Evolutionary conservation across 2,113 vertebrate species (phyloP), one percentile per base, ranked within the genome.

Genomic region (Chamaetylas fuelleborni): DNA sequence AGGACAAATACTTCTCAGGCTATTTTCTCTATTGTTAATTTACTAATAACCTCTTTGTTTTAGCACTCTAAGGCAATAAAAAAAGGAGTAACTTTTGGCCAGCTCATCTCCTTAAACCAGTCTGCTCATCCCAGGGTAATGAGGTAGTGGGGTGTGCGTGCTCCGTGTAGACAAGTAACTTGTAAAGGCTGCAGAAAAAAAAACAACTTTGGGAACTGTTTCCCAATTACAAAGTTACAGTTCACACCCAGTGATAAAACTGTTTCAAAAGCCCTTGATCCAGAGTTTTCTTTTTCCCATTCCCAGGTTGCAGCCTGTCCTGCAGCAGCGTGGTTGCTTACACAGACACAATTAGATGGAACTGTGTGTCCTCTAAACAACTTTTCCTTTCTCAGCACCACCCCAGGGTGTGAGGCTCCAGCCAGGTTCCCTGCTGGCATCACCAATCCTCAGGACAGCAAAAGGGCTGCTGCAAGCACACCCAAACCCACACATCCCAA

Each of bases 381-480:
- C 36, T 17, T 9, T 26, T 31, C 79, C 67, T 57, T 33, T 36
- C 58, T 28, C 91, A 82, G 76, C 53, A 38, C 14, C 62, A 73
- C 42, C 8, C 19, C 70, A 20, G 56, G 1, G 5, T 17, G 18
- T 2, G 25, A 64, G 57, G 54, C 66, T 54, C 12, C 66, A 62
- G 51, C 1, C 34, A 65, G 45, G 34, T 0, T 83, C 62, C 38
- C 57, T 25, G 10, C 60, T 12, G 65, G 26, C 45, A 74, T 11
- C 81, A 24, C 33, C 6, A 26, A 33, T 0, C 0, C 0, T 9
- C 69, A 77, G 48, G 6, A 19, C 60, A 66, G 43, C 6, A 6
- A 42, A 47, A 53, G 36, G n/a, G n/a, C 8, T 29, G 56, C 2
- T 17, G 31, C 47, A 48, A 29, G 0, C 42, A 72, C 67, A 70